Base-by-base conservation (phyloP, 2,797 vertebrate species). In the Parauchenoglanis ngamensis region DNA sequence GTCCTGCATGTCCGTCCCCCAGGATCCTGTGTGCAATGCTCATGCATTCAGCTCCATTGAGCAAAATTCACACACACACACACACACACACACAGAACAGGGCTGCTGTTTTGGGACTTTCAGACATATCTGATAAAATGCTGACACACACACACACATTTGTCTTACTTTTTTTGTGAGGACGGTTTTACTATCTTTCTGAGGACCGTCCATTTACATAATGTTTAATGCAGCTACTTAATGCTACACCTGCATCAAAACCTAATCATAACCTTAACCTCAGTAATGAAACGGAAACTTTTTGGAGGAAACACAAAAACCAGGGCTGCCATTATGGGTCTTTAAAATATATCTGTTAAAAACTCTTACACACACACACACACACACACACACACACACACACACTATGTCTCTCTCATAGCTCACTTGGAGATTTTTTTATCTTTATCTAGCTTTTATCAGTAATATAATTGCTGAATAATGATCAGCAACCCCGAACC, bases 1-100 rank as follows among this genome's bases (percentile, higher is more conserved):
- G 85, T 91, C 83, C 86, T 89, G 88, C 89, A 57, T 54, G 52
- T 56, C 35, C 88, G 85, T 93, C 92, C 92, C 91, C 80, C 89
- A 92, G 92, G 92, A 94, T 84, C 79, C 78, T 65, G 80, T 77
- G 54, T n/a, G 83, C 68, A 86, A 44, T 68, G 46, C 80, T 90
- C 67, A 84, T 85, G 83, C 61, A 76, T 91, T 92, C 91, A 90
- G 92, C 90, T 91, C 88, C 89, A 91, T 25, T 91, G 78, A 91
- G 88, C 89, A 90, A 83, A 88, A 81, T 59, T n/a, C 7, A 46
- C 0, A 3, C 21, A 54, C 15, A 77, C 52, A 3, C 17, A 40
- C 23, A 40, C 46, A 44, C 0, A 23, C 23, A 46, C 10, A n/a
- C 15, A 63, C 0, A 28, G 54, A 76, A 1, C 4, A 8, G 11